phyloP scores from a whole-genome alignment of 2,888 invertebrate genomes.

The Scelioninae gen. 2 region DNA sequence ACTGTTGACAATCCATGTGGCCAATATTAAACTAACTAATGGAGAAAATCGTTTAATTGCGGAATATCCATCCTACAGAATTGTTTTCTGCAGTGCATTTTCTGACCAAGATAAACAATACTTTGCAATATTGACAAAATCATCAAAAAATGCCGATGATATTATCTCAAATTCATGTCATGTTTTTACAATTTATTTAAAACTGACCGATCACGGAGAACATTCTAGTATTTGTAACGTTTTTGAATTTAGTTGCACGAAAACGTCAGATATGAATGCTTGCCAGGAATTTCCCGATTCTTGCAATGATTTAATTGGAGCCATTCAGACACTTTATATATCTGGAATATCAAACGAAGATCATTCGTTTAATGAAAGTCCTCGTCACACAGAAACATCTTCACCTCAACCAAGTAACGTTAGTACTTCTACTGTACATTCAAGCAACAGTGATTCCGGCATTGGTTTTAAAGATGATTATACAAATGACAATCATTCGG shows the following conservation, averaged over 20 bases:
- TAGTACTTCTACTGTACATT: constrained; percentile 87
- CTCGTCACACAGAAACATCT: constrained; percentile 68
- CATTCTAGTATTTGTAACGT: constrained; percentile 88
- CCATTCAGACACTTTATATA: constrained; percentile 78
- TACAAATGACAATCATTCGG: constrained; percentile 87
- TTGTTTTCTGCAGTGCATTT: constrained; percentile 92
- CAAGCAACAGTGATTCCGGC: constrained; percentile 96
- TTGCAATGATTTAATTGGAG: constrained; percentile 80
- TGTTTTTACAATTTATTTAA: constrained; percentile 94
- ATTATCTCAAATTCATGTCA: constrained; percentile 92
- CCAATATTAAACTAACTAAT: constrained; percentile 87
- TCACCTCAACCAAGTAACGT: constrained; percentile 91
- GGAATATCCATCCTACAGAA: constrained; percentile 89
- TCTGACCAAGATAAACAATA: constrained; percentile 93
- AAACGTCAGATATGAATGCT: constrained; percentile 84
- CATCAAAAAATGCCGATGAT: constrained; percentile 77
- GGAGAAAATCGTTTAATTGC: constrained; percentile 87
- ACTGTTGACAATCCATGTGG: constrained; percentile 88
- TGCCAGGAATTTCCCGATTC: constrained; percentile 94
- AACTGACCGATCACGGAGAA: constrained; percentile 87
- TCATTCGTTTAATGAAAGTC: constrained; percentile 65
- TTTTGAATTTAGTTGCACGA: constrained; percentile 91
- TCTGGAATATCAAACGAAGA: constrained; percentile 70
- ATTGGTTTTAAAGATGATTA: constrained; percentile 95
- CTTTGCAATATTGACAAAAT: constrained; percentile 94